phyloP scores from a whole-genome alignment of 2,888 invertebrate genomes.

The Tetragonisca angustula region DNA sequence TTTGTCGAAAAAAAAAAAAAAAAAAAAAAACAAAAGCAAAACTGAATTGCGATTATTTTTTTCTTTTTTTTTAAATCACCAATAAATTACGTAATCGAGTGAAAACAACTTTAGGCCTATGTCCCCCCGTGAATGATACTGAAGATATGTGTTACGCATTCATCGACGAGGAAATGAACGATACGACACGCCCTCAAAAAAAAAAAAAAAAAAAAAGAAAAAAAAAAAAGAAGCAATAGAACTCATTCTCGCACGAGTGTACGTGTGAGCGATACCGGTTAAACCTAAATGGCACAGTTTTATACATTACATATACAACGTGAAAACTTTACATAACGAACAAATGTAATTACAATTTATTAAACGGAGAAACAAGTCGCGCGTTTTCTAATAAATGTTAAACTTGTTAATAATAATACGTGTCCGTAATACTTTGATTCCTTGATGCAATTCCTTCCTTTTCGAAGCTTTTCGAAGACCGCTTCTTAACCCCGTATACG shows the following conservation, averaged over 20 bases:
- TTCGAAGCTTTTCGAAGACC: constrained; percentile 50
- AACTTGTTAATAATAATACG: constrained; percentile 77
- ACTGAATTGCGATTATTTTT: constrained; percentile 25
- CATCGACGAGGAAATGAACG: constrained; percentile 47
- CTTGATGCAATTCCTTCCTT: constrained; percentile 53
- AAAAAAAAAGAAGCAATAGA: constrained; percentile 36
- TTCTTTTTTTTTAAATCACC: background rate
- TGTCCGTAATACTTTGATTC: constrained; percentile 74
- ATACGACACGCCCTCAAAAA: constrained; percentile 16
- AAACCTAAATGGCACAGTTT: constrained; percentile 79
- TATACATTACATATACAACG: constrained; percentile 72
- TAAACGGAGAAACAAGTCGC: constrained; percentile 56
- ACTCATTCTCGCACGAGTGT: constrained; percentile 29
- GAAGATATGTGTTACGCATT: constrained; percentile 57
- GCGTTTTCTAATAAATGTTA: constrained; percentile 35
- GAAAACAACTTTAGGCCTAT: constrained; percentile 23
- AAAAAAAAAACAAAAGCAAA: constrained; percentile 17
- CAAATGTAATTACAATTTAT: constrained; percentile 48
- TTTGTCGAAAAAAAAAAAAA: constrained; percentile 2
- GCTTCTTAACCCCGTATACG: background rate
- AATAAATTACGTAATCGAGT: constrained; percentile 25
- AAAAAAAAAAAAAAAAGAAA: constrained; percentile 39
- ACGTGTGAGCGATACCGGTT: constrained; percentile 48
- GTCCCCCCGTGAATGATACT: constrained; percentile 23
- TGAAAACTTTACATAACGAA: constrained; percentile 64